phyloP scores from a whole-genome alignment of 2,888 invertebrate genomes.

The Lithophane socia region DNA sequence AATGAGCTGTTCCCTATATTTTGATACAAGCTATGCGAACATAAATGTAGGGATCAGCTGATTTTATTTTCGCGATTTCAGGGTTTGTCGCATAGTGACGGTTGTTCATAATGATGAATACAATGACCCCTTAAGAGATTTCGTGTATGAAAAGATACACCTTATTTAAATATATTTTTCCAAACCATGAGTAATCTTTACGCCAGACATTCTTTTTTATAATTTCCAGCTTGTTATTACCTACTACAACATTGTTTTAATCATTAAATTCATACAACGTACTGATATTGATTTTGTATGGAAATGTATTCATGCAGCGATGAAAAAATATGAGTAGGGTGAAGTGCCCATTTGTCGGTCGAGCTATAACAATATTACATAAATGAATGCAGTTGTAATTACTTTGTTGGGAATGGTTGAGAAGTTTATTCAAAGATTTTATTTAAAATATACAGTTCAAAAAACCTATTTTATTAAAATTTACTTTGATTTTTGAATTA shows the following conservation, averaged over 20 bases:
- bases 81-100: too few species aligned
- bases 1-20: too few species aligned
- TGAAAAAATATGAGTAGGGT: slow-evolving; percentile 51
- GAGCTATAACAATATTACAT: neutral
- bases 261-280: slow-evolving; percentile 63
- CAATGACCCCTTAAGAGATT: too few species aligned
- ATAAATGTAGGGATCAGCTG: too few species aligned
- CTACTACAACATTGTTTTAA: slow-evolving; percentile 37
- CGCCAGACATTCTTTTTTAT: slow-evolving; percentile 30
- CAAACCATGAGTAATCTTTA: slow-evolving; percentile 28
- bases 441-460: neutral
- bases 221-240: slow-evolving; percentile 38
- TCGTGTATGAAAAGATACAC: too few species aligned
- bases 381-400: neutral
- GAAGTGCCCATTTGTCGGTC: slow-evolving; percentile 5
- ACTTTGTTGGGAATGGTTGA: neutral
- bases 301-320: slow-evolving; percentile 64
- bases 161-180: neutral
- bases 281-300: slow-evolving; percentile 62
- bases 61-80: too few species aligned
- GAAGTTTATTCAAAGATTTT: neutral
- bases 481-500: neutral
- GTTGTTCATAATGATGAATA: too few species aligned
- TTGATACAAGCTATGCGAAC: too few species aligned
- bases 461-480: too few species aligned